Percentiles rank a stretch among this genome's conserved stretches.
Evolutionary conservation across 2,888 invertebrate species (phyloP).

Genomic region (Brassicogethes aeneus): DNA sequence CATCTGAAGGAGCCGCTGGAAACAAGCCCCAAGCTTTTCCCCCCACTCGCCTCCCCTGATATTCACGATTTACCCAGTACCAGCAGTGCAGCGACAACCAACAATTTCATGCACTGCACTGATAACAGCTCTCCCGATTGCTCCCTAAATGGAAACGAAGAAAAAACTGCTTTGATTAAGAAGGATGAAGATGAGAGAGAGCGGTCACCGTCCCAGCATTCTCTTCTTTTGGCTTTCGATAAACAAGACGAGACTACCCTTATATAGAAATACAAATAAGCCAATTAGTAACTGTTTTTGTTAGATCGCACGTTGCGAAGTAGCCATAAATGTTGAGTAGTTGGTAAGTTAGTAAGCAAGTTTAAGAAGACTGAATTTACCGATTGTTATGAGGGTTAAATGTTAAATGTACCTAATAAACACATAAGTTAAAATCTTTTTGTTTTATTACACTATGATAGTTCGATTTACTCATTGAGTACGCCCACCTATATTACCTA

Average conservation of each 20-base stretch:
- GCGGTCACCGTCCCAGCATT: slow-evolving; percentile 65
- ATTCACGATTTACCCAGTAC: slow-evolving; percentile 47
- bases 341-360: no score
- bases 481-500: no score
- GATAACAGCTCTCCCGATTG: slow-evolving; percentile 49
- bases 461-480: no score
- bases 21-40: slow-evolving; percentile 39
- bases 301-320: no score
- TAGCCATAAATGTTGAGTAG: no score
- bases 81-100: slow-evolving; percentile 42
- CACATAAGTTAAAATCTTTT: no score
- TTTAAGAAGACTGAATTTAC: no score
- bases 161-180: slow-evolving; percentile 51
- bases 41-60: slow-evolving; percentile 56
- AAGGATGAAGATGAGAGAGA: slow-evolving; percentile 42
- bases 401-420: no score
- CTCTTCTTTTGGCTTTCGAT: slow-evolving; percentile 66
- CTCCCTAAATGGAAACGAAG: slow-evolving; percentile 41
- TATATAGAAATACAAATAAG: slow-evolving; percentile 50
- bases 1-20: slow-evolving; percentile 36
- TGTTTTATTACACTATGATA: no score
- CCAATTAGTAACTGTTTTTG: no score
- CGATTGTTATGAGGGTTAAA: no score
- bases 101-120: slow-evolving; percentile 41
- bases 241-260: slow-evolving; percentile 80